phyloP scores from a whole-genome alignment of 2,888 invertebrate genomes.

The Morpho deidamia region DNA sequence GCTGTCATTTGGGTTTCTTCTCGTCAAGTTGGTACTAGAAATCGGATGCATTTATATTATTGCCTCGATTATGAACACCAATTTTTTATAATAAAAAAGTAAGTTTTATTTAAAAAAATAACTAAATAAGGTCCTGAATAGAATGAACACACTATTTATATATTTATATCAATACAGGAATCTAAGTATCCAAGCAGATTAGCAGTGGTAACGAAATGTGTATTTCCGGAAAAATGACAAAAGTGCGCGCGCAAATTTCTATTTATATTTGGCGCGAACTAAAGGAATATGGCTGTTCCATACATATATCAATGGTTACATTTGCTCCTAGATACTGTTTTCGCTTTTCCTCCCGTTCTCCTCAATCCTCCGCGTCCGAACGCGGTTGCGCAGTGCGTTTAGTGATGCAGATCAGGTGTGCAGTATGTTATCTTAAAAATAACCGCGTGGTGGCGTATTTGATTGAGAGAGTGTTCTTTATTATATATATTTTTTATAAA shows the following conservation, averaged over 20 bases:
- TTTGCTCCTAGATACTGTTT: conserved; percentile 14
- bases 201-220: not conserved
- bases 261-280: conserved; percentile 23
- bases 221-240: conserved; percentile 22
- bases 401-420: conserved; percentile 27
- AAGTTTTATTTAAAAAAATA: no score
- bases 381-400: conserved; percentile 31
- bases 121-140: no score
- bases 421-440: conserved; percentile 17
- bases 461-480: not conserved
- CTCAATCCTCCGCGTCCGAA: conserved; percentile 4
- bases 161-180: no score
- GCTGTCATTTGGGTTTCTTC: conserved; percentile 25
- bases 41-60: conserved; percentile 13
- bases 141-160: no score
- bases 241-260: conserved; percentile 18
- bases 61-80: not conserved
- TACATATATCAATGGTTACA: not conserved
- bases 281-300: conserved; percentile 8
- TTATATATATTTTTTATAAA: no score
- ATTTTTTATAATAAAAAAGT: no score
- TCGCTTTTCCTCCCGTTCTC: conserved; percentile 16
- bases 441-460: conserved; percentile 16
- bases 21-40: conserved; percentile 21
- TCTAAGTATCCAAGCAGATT: not conserved